These are phyloP conservation scores for Acestrorhynchus altus DNA, from an alignment of 2,797 vertebrate genomes.

Conservation along the genomic window DNA sequence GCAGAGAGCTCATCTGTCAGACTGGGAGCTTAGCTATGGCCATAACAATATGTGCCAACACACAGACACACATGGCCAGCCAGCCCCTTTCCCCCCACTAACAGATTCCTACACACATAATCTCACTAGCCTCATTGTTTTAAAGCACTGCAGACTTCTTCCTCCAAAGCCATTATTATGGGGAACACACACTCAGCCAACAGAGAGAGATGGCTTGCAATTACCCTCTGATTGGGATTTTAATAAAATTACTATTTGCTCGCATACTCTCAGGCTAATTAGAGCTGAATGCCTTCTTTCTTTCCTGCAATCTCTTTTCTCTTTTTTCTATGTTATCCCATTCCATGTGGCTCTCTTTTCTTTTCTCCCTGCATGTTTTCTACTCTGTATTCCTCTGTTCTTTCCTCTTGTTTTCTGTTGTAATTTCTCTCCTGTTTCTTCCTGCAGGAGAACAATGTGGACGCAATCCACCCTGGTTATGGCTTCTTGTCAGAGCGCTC, in stretches of 20 bases:
- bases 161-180: slow-evolving; percentile 55
- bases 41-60: slow-evolving; percentile 42
- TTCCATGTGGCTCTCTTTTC: slow-evolving; percentile 18
- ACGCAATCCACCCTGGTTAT: slow-evolving; percentile 92
- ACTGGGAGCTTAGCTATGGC: slow-evolving; percentile 44
- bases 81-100: slow-evolving; percentile 27
- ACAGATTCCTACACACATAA: slow-evolving; percentile 26
- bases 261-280: slow-evolving; percentile 48
- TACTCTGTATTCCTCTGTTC: neutral
- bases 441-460: slow-evolving; percentile 86
- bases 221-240: slow-evolving; percentile 57
- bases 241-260: slow-evolving; percentile 61
- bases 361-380: neutral
- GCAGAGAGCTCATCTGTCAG: slow-evolving; percentile 53
- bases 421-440: neutral
- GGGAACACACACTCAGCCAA: slow-evolving; percentile 54
- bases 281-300: slow-evolving; percentile 43
- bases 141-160: slow-evolving; percentile 49
- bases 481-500: slow-evolving; percentile 91
- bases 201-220: slow-evolving; percentile 52
- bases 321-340: neutral
- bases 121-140: slow-evolving; percentile 42
- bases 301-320: slow-evolving; percentile 28
- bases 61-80: slow-evolving; percentile 12
- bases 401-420: neutral